Percentiles rank a stretch among this genome's conserved stretches.
Evolutionary conservation across 2,797 vertebrate species (phyloP).

Genomic region (Coreius guichenoti): DNA sequence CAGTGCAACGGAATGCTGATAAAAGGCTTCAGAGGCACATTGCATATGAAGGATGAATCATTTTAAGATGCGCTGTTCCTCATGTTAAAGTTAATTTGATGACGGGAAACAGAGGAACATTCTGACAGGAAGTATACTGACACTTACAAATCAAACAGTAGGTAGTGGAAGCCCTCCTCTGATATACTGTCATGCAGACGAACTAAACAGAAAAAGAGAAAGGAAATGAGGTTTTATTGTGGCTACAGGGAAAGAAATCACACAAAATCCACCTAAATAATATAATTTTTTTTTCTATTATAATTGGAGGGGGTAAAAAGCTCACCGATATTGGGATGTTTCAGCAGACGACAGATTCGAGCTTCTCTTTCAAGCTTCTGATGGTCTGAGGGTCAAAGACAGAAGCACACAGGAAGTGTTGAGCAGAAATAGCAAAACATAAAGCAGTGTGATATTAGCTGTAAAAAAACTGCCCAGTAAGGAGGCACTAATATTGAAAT

Average conservation of each 20-base stretch:
- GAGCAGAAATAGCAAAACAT: background rate
- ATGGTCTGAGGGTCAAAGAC: slow-evolving; percentile 83
- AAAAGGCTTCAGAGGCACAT: slow-evolving; percentile 9
- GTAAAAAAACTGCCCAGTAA: background rate
- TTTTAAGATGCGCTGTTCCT: background rate
- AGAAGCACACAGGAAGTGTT: slow-evolving; percentile 6
- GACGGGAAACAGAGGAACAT: slow-evolving; percentile 7
- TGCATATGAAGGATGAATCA: background rate
- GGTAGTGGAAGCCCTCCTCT: slow-evolving; percentile 97
- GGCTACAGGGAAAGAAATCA: slow-evolving; percentile 60
- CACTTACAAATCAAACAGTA: slow-evolving; percentile 99
- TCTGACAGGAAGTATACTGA: slow-evolving; percentile 19
- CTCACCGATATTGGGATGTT: slow-evolving; percentile 96
- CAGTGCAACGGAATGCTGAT: background rate
- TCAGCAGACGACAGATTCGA: slow-evolving; percentile 95
- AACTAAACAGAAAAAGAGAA: slow-evolving; percentile 76
- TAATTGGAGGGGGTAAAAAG: background rate
- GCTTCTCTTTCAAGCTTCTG: slow-evolving; percentile 98
- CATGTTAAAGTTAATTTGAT: background rate
- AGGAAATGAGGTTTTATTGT: background rate
- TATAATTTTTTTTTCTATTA: background rate
- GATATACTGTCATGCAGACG: slow-evolving; percentile 99
- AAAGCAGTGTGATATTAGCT: background rate
- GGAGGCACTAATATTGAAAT: background rate
- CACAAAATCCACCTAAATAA: slow-evolving; percentile 65